phyloP scores from a whole-genome alignment of 2,797 vertebrate species.

The Chloroceryle amazona region DNA sequence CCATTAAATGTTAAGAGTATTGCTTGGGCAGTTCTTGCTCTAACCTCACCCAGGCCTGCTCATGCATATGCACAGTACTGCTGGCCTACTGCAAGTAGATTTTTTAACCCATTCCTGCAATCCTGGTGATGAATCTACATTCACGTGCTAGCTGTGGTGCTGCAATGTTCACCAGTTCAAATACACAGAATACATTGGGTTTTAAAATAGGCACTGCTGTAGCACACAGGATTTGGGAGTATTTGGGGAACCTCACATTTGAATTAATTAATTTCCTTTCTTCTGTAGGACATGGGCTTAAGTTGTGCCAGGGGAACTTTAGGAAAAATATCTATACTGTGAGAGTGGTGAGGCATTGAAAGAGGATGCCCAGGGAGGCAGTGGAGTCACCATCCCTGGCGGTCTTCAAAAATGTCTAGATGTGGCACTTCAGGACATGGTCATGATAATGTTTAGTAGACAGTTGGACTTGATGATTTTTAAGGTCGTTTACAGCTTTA shows the following conservation, averaged over 20 bases:
- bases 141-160: not conserved
- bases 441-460: no score
- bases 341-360: no score
- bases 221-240: not conserved
- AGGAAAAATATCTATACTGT: no score
- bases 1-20: not conserved
- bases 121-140: rapidly evolving
- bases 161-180: not conserved
- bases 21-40: not conserved
- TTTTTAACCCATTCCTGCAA: rapidly evolving
- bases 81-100: no score
- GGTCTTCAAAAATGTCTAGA: no score
- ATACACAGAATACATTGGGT: rapidly evolving
- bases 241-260: not conserved
- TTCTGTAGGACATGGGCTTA: not conserved
- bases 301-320: no score
- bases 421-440: no score
- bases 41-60: not conserved
- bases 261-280: not conserved
- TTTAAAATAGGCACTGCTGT: not conserved
- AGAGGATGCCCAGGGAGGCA: no score
- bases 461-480: no score
- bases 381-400: no score
- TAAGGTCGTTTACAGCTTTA: no score
- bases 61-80: not conserved